These are phyloP conservation scores for Spea hammondii DNA, from an alignment of 2,797 vertebrate species.

Conservation along the genomic window DNA sequence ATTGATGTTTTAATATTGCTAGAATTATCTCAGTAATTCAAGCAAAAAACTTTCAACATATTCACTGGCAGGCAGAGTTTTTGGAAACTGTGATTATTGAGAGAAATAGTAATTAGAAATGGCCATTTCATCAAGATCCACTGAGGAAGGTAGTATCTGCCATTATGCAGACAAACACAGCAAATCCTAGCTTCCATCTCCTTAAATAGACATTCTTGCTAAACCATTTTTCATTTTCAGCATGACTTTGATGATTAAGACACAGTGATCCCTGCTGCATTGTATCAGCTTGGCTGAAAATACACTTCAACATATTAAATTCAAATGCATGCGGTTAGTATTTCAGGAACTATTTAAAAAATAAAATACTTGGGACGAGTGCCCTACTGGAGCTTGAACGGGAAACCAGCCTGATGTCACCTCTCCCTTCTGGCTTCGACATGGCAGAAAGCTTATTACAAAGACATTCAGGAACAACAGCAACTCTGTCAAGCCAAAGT, in stretches of 20 bases:
- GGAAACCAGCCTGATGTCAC: conserved; percentile 4
- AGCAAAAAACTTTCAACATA: no score
- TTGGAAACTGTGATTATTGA: no score
- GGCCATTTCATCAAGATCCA: no score
- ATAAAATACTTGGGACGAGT: background rate
- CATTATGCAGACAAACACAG: background rate
- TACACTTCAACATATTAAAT: background rate
- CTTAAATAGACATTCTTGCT: background rate
- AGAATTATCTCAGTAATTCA: no score
- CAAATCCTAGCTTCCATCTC: background rate
- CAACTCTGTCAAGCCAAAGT: conserved; percentile 1
- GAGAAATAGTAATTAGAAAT: no score
- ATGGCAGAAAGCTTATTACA: conserved; percentile 8
- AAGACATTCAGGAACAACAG: conserved; percentile 14
- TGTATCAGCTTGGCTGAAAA: background rate
- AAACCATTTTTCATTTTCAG: background rate
- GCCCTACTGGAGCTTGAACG: background rate
- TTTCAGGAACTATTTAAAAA: conserved; percentile 5
- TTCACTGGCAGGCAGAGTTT: no score
- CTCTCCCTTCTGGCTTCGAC: conserved; percentile 1
- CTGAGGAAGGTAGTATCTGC: background rate
- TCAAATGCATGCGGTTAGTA: conserved; percentile 4
- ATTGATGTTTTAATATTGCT: no score
- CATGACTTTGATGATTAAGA: conserved; percentile 1
- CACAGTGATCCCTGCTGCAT: background rate